phyloP scores from a whole-genome alignment of 1,140 invertebrate genomes.

The Triops longicaudatus region DNA sequence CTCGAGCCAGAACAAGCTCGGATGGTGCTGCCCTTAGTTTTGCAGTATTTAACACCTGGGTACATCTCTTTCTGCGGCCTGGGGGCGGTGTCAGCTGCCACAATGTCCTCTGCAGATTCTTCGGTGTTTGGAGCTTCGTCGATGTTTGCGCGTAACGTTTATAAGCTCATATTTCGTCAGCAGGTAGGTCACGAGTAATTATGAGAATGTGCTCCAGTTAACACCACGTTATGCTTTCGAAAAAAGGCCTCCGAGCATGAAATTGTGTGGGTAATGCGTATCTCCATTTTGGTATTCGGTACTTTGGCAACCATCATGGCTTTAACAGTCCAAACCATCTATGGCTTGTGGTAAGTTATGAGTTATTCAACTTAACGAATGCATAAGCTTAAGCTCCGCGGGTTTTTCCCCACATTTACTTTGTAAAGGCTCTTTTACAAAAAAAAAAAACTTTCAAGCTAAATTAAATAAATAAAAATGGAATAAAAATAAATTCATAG shows the following conservation, averaged over 20 bases:
- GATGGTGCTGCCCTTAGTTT: conserved; percentile 91
- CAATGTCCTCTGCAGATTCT: conserved; percentile 97
- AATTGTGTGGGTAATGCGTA: conserved; percentile 96
- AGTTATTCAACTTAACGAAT: conserved; percentile 5
- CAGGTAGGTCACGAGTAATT: conserved; percentile 48
- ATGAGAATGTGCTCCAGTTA: too few species aligned
- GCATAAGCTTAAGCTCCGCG: not conserved
- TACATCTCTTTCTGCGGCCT: conserved; percentile 93
- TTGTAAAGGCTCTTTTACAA: too few species aligned
- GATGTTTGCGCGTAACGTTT: conserved; percentile 97
- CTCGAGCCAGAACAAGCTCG: conserved; percentile 68
- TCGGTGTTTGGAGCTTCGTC: conserved; percentile 92
- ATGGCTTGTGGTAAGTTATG: conserved; percentile 77
- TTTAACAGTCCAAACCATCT: conserved; percentile 91
- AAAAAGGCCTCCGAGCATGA: conserved; percentile 82
- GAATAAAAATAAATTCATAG: too few species aligned
- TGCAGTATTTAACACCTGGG: conserved; percentile 89
- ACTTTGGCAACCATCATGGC: conserved; percentile 89
- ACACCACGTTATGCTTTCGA: not conserved
- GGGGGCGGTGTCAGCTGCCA: conserved; percentile 94
- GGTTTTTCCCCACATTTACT: conserved; percentile 1
- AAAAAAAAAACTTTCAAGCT: too few species aligned
- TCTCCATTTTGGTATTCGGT: conserved; percentile 86
- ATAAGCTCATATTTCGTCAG: conserved; percentile 91
- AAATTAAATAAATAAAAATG: too few species aligned